These are phyloP conservation scores for Sprattus sprattus DNA, from an alignment of 2,113 vertebrate species.

Conservation along the genomic window DNA sequence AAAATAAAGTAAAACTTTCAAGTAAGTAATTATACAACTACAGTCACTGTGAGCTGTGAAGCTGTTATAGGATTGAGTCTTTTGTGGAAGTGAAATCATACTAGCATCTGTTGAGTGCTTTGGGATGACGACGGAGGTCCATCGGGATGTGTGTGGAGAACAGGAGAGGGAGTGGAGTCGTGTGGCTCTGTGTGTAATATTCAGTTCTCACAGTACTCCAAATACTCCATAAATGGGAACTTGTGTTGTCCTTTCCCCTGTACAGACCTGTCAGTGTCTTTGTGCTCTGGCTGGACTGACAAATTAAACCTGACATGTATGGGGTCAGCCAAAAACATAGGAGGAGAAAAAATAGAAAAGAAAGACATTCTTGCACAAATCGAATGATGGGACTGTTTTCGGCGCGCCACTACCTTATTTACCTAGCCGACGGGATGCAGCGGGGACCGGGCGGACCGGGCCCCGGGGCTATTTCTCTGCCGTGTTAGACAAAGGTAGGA, in stretches of 20 bases:
- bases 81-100: not conserved
- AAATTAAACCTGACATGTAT: constrained; percentile 17
- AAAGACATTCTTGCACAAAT: constrained; percentile 14
- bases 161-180: not conserved
- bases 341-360: not conserved
- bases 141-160: not conserved
- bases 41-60: not conserved
- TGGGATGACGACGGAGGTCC: not conserved
- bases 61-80: not conserved
- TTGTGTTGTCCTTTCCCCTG: not conserved
- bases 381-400: constrained; percentile 6
- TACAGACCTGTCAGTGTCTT: not conserved
- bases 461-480: constrained; percentile 37
- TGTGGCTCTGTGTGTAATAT: not conserved
- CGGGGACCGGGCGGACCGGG: too few species aligned
- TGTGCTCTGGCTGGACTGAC: not conserved
- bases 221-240: not conserved
- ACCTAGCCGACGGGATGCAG: constrained; percentile 26
- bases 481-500: constrained; percentile 51
- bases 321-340: not conserved
- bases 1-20: not conserved
- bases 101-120: not conserved
- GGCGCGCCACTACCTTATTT: constrained; percentile 23
- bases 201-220: not conserved
- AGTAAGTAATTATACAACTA: not conserved